phyloP scores from a whole-genome alignment of 2,888 invertebrate genomes.

The Cremastinae sp. region DNA sequence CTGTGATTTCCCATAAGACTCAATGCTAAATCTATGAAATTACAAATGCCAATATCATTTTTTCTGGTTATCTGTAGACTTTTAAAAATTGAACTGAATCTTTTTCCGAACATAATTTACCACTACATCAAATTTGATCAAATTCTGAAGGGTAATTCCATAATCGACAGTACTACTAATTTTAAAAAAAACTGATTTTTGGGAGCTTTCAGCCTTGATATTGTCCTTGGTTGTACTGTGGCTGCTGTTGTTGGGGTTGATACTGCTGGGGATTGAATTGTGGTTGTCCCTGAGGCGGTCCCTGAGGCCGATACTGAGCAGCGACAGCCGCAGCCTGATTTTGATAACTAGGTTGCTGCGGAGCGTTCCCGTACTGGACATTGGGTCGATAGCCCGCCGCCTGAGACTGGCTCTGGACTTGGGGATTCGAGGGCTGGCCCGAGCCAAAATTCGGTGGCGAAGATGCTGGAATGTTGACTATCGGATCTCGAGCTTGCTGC shows the following conservation, averaged over 20 bases:
- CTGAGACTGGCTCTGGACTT: slow-evolving; percentile 65
- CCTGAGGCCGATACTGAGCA: slow-evolving; percentile 60
- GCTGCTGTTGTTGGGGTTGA: slow-evolving; percentile 58
- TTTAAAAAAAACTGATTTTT: no score
- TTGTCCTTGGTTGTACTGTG: slow-evolving; percentile 63
- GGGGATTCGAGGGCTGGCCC: slow-evolving; percentile 52
- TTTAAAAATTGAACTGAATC: no score
- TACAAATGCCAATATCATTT: no score
- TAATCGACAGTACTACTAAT: no score
- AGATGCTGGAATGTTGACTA: slow-evolving; percentile 73
- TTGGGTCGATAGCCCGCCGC: slow-evolving; percentile 69
- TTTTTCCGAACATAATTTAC: no score
- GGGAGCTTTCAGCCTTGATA: slow-evolving; percentile 22
- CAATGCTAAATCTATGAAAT: no score
- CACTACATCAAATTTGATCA: no score
- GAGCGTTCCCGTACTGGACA: slow-evolving; percentile 68
- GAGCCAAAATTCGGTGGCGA: slow-evolving; percentile 68
- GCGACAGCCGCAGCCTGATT: slow-evolving; percentile 63
- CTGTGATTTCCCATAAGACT: no score
- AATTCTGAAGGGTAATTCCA: no score
- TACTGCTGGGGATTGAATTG: slow-evolving; percentile 41
- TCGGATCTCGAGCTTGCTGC: slow-evolving; percentile 73
- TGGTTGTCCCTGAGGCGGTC: slow-evolving; percentile 49
- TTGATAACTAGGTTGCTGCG: slow-evolving; percentile 72
- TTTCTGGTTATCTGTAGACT: no score